These are phyloP conservation scores for Dendrophyllia cribrosa DNA, from an alignment of 64 coral and sea anemone genomes.

Conservation along the genomic window DNA sequence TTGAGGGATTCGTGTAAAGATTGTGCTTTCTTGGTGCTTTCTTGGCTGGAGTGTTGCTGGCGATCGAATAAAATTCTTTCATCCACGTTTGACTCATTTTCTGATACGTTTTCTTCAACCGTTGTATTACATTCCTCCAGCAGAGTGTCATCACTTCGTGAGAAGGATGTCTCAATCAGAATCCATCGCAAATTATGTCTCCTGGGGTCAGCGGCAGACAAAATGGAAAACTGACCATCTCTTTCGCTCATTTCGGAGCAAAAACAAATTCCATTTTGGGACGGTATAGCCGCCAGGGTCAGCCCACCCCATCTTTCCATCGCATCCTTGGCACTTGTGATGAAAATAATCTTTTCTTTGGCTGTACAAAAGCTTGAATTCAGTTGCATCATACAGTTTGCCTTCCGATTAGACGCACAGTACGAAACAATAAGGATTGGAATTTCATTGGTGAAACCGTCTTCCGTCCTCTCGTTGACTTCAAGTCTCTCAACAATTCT, in stretches of 20 bases:
- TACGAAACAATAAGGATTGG: background rate
- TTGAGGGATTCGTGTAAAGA: too few species aligned
- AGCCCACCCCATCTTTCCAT: background rate
- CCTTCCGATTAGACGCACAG: background rate
- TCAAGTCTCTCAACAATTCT: background rate
- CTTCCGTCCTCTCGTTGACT: background rate
- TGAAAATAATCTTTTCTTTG: constrained; percentile 7
- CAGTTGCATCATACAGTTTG: background rate
- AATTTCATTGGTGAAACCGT: background rate
- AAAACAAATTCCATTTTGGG: constrained; percentile 3
- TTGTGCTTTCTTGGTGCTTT: too few species aligned
- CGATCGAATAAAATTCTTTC: background rate
- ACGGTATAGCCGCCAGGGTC: background rate
- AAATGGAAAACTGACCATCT: constrained; percentile 8
- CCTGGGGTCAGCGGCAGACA: constrained; percentile 51
- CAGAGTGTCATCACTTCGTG: background rate
- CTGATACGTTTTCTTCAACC: background rate
- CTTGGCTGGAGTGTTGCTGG: background rate
- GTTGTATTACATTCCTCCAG: background rate
- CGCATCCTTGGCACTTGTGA: constrained; percentile 54
- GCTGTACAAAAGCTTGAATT: background rate
- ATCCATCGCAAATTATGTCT: constrained; percentile 34
- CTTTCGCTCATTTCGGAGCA: constrained; percentile 29
- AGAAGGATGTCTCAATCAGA: constrained; percentile 51
- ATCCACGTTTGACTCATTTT: background rate